phyloP scores from a whole-genome alignment of 2,888 invertebrate species.

The Idaea aversata region DNA sequence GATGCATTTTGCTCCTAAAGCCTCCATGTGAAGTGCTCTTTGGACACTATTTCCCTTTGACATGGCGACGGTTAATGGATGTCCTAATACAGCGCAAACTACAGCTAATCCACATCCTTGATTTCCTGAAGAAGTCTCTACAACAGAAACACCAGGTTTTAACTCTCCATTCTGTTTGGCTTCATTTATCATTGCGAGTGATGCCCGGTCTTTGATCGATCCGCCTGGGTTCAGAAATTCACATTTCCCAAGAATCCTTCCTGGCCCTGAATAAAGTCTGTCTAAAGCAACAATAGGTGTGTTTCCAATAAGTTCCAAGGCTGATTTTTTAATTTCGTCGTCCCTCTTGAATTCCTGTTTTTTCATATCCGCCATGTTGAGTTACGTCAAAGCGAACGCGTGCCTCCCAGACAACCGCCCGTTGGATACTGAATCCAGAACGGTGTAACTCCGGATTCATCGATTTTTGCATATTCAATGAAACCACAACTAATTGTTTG shows the following conservation, averaged over 20 bases:
- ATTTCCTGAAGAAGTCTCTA: constrained; percentile 71
- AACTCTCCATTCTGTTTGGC: constrained; percentile 54
- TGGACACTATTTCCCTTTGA: constrained; percentile 70
- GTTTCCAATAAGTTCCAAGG: constrained; percentile 68
- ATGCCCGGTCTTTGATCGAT: constrained; percentile 68
- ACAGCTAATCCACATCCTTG: constrained; percentile 72
- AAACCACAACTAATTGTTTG: too few species aligned
- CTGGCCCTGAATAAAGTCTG: constrained; percentile 63
- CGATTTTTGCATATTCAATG: too few species aligned
- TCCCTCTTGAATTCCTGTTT: too few species aligned
- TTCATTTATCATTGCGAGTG: constrained; percentile 60
- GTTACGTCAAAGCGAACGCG: too few species aligned
- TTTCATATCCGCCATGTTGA: too few species aligned
- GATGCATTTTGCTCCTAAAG: constrained; percentile 66
- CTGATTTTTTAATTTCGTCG: constrained; percentile 64
- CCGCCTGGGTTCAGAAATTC: constrained; percentile 75
- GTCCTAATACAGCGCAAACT: constrained; percentile 65
- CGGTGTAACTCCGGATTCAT: too few species aligned
- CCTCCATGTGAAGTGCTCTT: constrained; percentile 72
- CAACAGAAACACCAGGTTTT: constrained; percentile 56
- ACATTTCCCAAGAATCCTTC: constrained; percentile 69
- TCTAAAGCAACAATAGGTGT: constrained; percentile 72
- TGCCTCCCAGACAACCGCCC: too few species aligned
- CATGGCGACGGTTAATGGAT: constrained; percentile 69
- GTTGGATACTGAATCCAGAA: too few species aligned